Percentiles rank a stretch among this genome's conserved stretches.
These are phyloP conservation scores for Tachina grossa DNA, from an alignment of 2,888 invertebrate genomes.

Conservation along the genomic window DNA sequence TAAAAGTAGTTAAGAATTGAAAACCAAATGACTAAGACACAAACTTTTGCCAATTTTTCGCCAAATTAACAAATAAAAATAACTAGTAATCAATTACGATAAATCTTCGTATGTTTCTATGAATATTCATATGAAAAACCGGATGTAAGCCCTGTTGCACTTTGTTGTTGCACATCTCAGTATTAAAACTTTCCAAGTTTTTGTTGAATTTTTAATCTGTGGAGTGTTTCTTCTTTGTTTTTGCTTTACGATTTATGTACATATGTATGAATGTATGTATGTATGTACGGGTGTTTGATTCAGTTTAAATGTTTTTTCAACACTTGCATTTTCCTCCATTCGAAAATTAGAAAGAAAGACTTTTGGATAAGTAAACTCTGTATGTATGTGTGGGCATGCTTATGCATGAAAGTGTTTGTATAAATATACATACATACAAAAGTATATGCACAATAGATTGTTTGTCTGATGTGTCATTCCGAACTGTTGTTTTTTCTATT, in stretches of 20 bases:
- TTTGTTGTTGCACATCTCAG: constrained; percentile 46
- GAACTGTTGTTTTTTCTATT: constrained; percentile 5
- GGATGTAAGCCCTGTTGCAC: constrained; percentile 25
- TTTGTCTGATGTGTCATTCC: constrained; percentile 40
- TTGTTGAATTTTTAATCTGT: constrained; percentile 59
- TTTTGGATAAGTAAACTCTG: constrained; percentile 33
- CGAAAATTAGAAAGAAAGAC: constrained; percentile 25
- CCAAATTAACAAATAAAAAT: constrained; percentile 10
- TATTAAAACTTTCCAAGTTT: constrained; percentile 44
- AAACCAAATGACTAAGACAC: not conserved
- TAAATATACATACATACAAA: not conserved
- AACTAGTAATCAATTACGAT: constrained; percentile 28
- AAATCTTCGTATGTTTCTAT: not conserved
- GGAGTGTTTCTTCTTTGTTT: constrained; percentile 31
- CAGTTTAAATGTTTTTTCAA: constrained; percentile 55
- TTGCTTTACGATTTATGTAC: not conserved
- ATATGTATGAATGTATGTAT: not conserved
- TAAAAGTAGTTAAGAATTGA: too few species aligned
- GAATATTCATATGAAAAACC: not conserved
- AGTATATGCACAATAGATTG: constrained; percentile 29
- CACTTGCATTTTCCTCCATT: constrained; percentile 46
- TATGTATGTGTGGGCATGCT: not conserved
- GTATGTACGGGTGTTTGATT: not conserved
- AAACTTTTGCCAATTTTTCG: not conserved
- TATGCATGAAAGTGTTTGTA: not conserved